phyloP scores from a whole-genome alignment of 2,888 invertebrate species.

The Crematogaster levior region DNA sequence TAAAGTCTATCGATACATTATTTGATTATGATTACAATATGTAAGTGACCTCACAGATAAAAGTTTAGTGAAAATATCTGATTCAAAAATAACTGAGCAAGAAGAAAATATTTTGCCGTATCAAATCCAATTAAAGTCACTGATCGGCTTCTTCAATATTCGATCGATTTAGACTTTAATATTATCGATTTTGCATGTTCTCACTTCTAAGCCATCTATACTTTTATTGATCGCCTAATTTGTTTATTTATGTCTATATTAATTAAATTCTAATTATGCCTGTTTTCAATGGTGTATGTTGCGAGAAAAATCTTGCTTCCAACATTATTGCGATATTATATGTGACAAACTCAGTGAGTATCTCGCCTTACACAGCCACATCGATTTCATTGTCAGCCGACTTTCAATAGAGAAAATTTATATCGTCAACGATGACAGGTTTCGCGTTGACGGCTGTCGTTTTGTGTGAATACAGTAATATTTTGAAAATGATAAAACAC shows the following conservation, averaged over 20 bases:
- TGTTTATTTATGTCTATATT: background rate
- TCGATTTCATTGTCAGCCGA: background rate
- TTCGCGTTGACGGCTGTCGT: background rate
- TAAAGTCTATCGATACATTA: background rate
- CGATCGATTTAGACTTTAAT: too few species aligned
- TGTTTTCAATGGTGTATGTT: background rate
- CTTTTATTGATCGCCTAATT: background rate
- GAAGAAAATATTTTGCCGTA: too few species aligned
- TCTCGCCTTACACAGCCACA: background rate
- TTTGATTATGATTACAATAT: slow-evolving; percentile 6
- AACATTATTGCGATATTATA: background rate
- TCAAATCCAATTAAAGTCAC: background rate
- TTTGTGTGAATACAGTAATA: too few species aligned
- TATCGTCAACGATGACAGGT: background rate
- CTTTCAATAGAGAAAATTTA: slow-evolving; percentile 6
- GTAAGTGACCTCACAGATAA: background rate
- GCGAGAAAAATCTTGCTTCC: background rate
- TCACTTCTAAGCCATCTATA: background rate
- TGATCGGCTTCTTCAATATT: background rate
- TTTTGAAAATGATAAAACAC: background rate
- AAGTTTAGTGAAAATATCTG: background rate
- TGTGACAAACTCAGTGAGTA: background rate
- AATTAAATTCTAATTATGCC: background rate
- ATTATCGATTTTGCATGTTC: background rate
- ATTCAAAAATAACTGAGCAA: background rate